Conservation (phyloP, 2,113 vertebrate genomes). For the Cettia cetti region DNA sequence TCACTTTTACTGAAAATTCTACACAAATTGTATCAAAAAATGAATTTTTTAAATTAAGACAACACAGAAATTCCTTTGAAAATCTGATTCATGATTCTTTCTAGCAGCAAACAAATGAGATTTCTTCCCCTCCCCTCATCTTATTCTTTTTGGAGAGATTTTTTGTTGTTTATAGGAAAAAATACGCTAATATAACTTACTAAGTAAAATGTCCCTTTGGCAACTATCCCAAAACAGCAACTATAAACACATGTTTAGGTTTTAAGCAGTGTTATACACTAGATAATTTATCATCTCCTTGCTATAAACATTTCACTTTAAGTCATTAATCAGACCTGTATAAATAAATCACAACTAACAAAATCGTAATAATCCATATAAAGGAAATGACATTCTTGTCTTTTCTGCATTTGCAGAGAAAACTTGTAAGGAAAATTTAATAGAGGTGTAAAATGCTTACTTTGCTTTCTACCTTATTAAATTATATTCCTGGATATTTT, state of each 20-base stretch:
- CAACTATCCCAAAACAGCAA: conserved; percentile 56
- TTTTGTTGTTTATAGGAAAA: neutral
- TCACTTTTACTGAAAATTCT: neutral
- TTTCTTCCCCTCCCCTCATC: neutral
- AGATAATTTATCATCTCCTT: conserved; percentile 68
- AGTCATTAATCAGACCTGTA: conserved; percentile 38
- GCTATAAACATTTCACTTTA: conserved; percentile 33
- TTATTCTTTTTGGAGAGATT: neutral
- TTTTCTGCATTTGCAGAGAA: conserved; percentile 40
- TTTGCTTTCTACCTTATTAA: conserved; percentile 52
- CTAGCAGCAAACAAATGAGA: neutral
- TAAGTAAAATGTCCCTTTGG: conserved; percentile 58
- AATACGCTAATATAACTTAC: neutral
- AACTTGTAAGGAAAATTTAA: conserved; percentile 37
- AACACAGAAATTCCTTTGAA: neutral
- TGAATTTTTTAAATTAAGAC: neutral
- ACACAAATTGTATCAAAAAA: neutral
- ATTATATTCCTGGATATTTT: conserved; percentile 23
- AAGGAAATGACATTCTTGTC: neutral
- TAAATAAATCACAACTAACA: conserved; percentile 60
- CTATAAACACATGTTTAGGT: conserved; percentile 73
- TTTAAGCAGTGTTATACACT: conserved; percentile 42
- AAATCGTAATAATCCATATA: conserved; percentile 40
- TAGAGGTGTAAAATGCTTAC: conserved; percentile 57
- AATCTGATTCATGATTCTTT: neutral